Base-by-base conservation (phyloP, 2,797 vertebrate genomes). In the Leptodactylus fallax region DNA sequence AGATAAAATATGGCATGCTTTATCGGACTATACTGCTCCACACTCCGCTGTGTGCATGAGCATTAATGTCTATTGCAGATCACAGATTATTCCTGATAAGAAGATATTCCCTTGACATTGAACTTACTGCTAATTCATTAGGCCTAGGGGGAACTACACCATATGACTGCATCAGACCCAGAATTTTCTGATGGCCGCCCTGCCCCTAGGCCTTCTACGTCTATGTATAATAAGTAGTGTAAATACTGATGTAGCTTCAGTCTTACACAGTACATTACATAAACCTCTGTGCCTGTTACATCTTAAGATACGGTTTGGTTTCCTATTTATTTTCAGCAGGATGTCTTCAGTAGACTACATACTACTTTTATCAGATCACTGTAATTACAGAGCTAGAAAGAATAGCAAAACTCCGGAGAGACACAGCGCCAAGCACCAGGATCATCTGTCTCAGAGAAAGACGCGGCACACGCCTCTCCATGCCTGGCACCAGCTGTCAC, bases 401-500 rank as follows among this genome's bases (percentile, higher is more conserved):
- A 82, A 61, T 5, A n/a, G 60, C 23, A 12, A 36, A 19, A 67
- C 45, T n/a, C 61, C 3, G 13, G 12, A 19, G 61, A 7, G 63
- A 23, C 16, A 9, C 23, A 9, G 8, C 27, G 45, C 27, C 53
- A 14, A 21, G 27, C 45, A 27, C 61, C 47, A 47, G 21, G 9
- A 36, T 60, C 78, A 83, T 82, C 49, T 49, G 49, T 25, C 80
- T 82, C 12, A 27, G 14, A 53, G 74, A 72, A 21, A 27, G 79
- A 12, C 19, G 14, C 61, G 16, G 21, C 36, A 25, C 61, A 25
- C 65, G 23, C 17, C 53, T 67, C 51, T 36, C 51, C 7, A 9
- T 25, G 51, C 81, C 25, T 58, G 53, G 13, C 19, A 58, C 51
- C 67, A 83, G 81, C 63, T 83, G 65, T 72, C 81, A 55, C 65